A percentile compares a stretch with the other conserved stretches of the same genome.
Conservation (phyloP, 2,888 invertebrate species). For the Esperia sulphurella region DNA sequence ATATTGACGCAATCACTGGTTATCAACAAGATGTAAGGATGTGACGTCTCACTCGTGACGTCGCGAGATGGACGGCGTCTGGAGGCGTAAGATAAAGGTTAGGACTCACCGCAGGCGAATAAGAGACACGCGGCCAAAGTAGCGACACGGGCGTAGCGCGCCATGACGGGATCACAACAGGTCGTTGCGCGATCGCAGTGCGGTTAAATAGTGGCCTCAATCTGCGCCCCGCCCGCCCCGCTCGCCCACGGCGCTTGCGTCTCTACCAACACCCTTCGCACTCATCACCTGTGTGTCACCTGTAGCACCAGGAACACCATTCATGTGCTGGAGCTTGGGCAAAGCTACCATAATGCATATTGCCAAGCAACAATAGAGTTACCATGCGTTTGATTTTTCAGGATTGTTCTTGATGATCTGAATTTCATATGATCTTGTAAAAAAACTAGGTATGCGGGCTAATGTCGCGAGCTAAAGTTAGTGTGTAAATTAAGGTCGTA, state of each 20-base stretch:
- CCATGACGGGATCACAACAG: conserved; percentile 81
- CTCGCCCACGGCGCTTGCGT: conserved; percentile 72
- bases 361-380: no score
- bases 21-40: conserved; percentile 44
- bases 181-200: conserved; percentile 75
- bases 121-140: conserved; percentile 78
- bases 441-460: no score
- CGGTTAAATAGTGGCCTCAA: conserved; percentile 79
- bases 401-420: no score
- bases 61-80: conserved; percentile 69
- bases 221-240: conserved; percentile 71
- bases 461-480: no score
- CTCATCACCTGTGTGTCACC: conserved; percentile 53
- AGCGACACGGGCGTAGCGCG: conserved; percentile 79
- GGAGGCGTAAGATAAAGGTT: conserved; percentile 72
- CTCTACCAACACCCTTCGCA: conserved; percentile 70
- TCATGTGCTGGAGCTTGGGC: not conserved
- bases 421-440: no score
- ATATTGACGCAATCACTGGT: conserved; percentile 57
- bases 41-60: conserved; percentile 64
- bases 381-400: no score
- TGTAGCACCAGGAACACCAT: not conserved
- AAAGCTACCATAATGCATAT: not conserved
- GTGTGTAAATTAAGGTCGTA: no score
- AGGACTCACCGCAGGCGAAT: conserved; percentile 78